These are phyloP conservation scores for Tipula unca DNA, from an alignment of 2,888 invertebrate genomes.

Conservation along the genomic window DNA sequence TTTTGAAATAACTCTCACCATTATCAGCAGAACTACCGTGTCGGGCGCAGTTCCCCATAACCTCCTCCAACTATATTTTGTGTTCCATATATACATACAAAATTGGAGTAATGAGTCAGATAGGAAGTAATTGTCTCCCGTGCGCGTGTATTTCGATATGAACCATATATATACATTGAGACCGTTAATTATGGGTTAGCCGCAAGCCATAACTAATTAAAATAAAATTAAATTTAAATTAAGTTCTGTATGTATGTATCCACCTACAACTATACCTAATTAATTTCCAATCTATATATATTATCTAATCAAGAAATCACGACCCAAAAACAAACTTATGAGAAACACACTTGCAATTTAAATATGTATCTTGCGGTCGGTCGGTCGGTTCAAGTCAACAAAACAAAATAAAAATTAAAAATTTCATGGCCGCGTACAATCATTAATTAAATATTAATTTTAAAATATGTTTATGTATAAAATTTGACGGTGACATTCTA, in stretches of 20 bases:
- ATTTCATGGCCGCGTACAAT: neutral
- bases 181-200: neutral
- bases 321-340: neutral
- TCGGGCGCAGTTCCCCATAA: too few relatives aligned
- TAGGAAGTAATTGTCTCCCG: too few relatives aligned
- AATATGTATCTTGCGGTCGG: neutral
- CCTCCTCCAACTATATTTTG: too few relatives aligned
- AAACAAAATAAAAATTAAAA: neutral
- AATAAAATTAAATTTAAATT: neutral
- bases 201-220: neutral
- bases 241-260: too few relatives aligned
- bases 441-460: neutral
- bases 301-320: neutral
- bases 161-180: too few relatives aligned
- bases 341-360: neutral
- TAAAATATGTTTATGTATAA: too few relatives aligned
- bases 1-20: too few relatives aligned
- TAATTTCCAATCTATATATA: neutral
- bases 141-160: too few relatives aligned
- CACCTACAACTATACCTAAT: neutral
- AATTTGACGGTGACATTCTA: neutral
- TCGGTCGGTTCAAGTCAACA: neutral
- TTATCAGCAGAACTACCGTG: too few relatives aligned
- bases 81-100: too few relatives aligned
- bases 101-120: too few relatives aligned